Conservation (phyloP, 2,113 vertebrate genomes). For the Boleophthalmus pectinirostris region DNA sequence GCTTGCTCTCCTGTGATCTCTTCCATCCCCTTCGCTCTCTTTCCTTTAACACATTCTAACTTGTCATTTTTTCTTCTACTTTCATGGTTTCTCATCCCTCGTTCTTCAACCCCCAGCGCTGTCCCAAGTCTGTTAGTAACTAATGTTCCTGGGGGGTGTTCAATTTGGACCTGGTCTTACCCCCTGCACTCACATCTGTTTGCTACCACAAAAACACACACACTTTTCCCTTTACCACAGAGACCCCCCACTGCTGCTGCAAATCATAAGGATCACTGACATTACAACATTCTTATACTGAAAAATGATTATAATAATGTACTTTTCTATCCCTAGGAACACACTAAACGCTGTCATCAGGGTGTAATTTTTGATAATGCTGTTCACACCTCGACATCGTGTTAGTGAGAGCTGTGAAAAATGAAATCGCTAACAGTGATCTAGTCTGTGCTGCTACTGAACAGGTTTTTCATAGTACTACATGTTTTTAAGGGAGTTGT, state of each 20-base stretch:
- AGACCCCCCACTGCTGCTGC: conserved; percentile 24
- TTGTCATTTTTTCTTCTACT: not conserved
- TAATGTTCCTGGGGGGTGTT: conserved; percentile 57
- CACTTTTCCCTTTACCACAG: conserved; percentile 4
- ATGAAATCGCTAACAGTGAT: not conserved
- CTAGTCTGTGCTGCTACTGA: not conserved
- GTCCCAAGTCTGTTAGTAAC: conserved; percentile 51
- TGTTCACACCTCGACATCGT: not conserved
- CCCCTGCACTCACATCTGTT: conserved; percentile 71
- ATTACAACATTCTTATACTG: not conserved
- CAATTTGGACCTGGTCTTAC: conserved; percentile 58
- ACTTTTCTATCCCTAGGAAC: not conserved
- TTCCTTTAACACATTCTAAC: not conserved
- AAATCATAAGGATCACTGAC: not conserved
- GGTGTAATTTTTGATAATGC: not conserved
- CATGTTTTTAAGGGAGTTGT: too few species aligned
- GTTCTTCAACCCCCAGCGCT: conserved; percentile 12
- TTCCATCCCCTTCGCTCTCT: not conserved
- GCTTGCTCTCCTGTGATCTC: conserved; percentile 47
- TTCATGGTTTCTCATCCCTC: not conserved
- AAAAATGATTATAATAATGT: not conserved
- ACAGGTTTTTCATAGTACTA: not conserved
- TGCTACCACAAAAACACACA: conserved; percentile 50
- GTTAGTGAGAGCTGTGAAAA: not conserved
- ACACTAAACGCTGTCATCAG: not conserved